A percentile compares a stretch with the other conserved stretches of the same genome.
Evolutionary conservation across 1,140 invertebrate species (phyloP).

Genomic region (Lasaia peninsularis): DNA sequence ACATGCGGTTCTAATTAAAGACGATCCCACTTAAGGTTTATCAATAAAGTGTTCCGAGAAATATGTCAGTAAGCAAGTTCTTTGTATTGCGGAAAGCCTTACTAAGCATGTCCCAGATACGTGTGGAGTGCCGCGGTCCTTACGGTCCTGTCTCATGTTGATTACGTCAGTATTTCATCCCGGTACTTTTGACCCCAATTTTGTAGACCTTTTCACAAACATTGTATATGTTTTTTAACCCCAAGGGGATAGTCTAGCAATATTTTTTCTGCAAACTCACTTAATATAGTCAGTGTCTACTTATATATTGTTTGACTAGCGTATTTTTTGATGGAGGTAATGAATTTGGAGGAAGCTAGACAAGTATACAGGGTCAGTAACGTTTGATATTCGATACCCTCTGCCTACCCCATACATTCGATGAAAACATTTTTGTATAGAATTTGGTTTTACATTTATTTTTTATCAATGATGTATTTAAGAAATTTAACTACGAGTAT

Average conservation of each 20-base stretch:
- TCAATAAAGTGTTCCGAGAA: background rate
- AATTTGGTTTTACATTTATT: no score
- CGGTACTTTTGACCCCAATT: conserved; percentile 1
- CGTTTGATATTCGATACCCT: no score
- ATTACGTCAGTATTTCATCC: conserved; percentile 15
- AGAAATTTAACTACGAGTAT: no score
- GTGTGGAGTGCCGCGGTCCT: conserved; percentile 11
- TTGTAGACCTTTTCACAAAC: background rate
- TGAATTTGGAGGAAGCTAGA: no score
- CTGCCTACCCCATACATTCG: no score
- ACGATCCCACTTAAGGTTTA: background rate
- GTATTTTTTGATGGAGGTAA: no score
- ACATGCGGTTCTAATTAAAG: background rate
- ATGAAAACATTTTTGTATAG: no score
- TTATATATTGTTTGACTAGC: no score
- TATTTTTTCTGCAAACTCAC: background rate
- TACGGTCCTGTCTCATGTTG: conserved; percentile 2
- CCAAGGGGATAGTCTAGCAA: no score
- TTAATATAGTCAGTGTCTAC: background rate
- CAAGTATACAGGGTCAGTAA: no score
- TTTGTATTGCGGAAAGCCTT: conserved; percentile 11
- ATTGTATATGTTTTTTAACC: background rate
- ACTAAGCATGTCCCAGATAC: conserved; percentile 14
- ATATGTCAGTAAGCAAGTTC: conserved; percentile 12
- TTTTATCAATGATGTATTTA: no score